These are phyloP conservation scores for Bombus vancouverensis DNA, from an alignment of 1,140 invertebrate genomes.

Conservation along the genomic window DNA sequence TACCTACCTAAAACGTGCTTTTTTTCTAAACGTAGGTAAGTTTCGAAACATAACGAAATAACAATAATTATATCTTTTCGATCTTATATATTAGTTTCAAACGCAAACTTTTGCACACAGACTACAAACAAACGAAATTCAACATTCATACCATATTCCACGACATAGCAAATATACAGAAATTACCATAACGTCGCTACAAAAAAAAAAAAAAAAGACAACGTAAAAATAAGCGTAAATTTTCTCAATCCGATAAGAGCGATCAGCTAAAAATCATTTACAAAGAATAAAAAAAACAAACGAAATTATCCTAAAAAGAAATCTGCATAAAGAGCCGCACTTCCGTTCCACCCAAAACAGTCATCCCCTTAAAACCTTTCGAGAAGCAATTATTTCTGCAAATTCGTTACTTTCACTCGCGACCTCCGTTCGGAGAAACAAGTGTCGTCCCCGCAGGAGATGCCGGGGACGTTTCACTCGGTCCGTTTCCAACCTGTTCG, in stretches of 20 bases:
- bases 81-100: not conserved
- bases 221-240: too few species aligned
- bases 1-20: not conserved
- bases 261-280: not conserved
- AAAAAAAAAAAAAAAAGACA: too few species aligned
- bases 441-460: not conserved
- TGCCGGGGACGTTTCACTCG: constrained; percentile 22
- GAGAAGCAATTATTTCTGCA: not conserved
- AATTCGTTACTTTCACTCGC: constrained; percentile 41
- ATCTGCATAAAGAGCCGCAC: not conserved
- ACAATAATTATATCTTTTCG: not conserved
- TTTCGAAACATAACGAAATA: not conserved
- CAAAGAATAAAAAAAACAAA: not conserved
- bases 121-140: not conserved
- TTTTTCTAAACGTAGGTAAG: not conserved
- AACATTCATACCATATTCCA: not conserved
- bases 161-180: not conserved
- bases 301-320: not conserved
- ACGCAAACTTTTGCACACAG: not conserved
- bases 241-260: not conserved
- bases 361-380: too few species aligned
- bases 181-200: not conserved
- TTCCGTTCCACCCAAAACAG: not conserved
- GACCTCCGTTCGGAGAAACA: not conserved
- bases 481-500: constrained; percentile 4